Conservation (phyloP, 2,113 vertebrate genomes). For the Saguinus imperator region DNA sequence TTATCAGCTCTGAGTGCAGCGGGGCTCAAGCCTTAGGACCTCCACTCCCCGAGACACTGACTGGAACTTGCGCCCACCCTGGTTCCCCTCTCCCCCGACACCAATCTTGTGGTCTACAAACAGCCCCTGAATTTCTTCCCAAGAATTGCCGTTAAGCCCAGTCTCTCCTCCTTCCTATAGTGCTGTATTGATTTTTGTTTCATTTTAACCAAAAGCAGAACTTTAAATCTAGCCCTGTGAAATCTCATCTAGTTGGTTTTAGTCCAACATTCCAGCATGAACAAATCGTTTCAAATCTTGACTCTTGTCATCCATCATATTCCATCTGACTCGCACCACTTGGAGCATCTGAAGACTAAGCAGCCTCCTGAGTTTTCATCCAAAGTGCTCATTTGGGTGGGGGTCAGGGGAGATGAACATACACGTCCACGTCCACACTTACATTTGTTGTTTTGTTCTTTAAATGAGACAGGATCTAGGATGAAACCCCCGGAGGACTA, state of each 20-base stretch:
- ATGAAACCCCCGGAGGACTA: accelerated
- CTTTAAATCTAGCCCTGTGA: not conserved
- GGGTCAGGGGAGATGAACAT: accelerated
- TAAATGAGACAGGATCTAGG: not conserved
- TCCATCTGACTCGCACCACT: not conserved
- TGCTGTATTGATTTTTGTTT: not conserved
- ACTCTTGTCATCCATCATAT: not conserved
- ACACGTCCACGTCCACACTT: accelerated
- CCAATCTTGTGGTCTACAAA: not conserved
- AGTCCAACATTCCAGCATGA: constrained; percentile 19
- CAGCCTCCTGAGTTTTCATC: not conserved
- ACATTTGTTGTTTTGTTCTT: not conserved
- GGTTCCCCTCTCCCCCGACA: accelerated
- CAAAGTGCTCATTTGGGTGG: not conserved
- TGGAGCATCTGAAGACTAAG: not conserved
- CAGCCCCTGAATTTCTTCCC: not conserved
- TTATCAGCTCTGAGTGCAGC: accelerated
- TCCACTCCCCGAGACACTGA: too few species aligned
- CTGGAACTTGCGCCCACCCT: not conserved
- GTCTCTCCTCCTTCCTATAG: not conserved
- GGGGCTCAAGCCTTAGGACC: not conserved
- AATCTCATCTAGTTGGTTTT: not conserved
- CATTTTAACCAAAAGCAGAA: constrained; percentile 36
- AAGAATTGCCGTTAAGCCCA: accelerated
- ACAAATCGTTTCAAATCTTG: not conserved